Conservation (phyloP, 2,888 invertebrate genomes). For the Drosophila recens region DNA sequence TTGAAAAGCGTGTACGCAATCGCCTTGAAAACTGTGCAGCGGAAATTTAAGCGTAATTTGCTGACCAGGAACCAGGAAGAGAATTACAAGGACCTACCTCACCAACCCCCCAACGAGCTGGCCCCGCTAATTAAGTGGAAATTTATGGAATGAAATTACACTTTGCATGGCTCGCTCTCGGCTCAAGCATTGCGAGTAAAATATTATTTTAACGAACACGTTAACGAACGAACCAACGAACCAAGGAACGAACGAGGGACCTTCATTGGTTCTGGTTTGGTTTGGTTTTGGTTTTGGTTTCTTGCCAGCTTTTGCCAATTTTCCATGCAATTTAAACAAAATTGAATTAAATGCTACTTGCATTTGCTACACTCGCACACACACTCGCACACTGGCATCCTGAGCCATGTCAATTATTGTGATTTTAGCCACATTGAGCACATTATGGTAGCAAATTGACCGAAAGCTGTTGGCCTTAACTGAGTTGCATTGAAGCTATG, state of each 20-base stretch:
- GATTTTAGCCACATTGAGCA: constrained; percentile 51
- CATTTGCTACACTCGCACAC: constrained; percentile 24
- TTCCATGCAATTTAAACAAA: constrained; percentile 74
- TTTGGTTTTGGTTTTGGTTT: neutral
- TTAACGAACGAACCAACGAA: constrained; percentile 10
- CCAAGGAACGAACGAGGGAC: neutral
- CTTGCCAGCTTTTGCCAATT: constrained; percentile 54
- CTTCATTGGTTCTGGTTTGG: constrained; percentile 10
- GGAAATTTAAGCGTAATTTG: constrained; percentile 77
- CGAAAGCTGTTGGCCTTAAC: constrained; percentile 36
- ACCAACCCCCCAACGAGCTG: constrained; percentile 3
- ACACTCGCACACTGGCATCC: constrained; percentile 12
- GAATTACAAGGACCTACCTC: constrained; percentile 24
- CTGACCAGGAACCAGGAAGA: constrained; percentile 56
- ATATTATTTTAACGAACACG: constrained; percentile 64
- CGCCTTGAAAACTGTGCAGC: constrained; percentile 77
- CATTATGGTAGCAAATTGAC: constrained; percentile 51
- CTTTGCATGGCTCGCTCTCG: constrained; percentile 35
- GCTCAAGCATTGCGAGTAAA: constrained; percentile 59
- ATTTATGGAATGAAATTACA: constrained; percentile 75
- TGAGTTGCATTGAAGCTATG: constrained; percentile 19
- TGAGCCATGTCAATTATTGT: constrained; percentile 53
- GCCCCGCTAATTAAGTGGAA: constrained; percentile 74
- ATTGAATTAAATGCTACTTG: constrained; percentile 69
- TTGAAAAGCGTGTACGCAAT: constrained; percentile 73